phyloP scores from a whole-genome alignment of 2,797 vertebrate species.

The Ctenopoma kingsleyae region DNA sequence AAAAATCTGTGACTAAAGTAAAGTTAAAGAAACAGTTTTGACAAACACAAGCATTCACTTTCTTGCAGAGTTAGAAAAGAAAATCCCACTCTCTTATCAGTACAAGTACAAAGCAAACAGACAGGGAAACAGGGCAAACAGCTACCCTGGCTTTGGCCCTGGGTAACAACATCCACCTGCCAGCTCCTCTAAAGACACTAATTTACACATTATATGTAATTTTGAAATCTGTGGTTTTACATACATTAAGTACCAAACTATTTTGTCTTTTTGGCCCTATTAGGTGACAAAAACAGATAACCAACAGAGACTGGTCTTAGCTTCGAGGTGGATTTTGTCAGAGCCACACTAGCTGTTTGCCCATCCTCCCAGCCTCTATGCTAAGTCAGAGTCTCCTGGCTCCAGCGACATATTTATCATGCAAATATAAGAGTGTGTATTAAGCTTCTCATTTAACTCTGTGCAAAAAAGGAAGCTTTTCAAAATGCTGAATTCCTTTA shows the following conservation, averaged over 20 bases:
- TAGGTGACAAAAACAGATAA: not conserved
- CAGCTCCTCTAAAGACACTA: not conserved
- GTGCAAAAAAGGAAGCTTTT: slow-evolving; percentile 20
- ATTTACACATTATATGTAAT: not conserved
- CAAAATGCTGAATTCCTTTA: slow-evolving; percentile 10
- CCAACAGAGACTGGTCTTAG: not conserved
- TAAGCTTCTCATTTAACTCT: slow-evolving; percentile 1
- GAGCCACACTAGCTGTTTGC: not conserved
- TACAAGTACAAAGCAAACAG: not conserved
- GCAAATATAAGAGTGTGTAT: not conserved
- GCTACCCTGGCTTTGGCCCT: not conserved
- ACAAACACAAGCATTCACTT: slow-evolving; percentile 5
- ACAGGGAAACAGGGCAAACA: not conserved
- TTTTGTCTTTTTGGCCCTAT: not conserved
- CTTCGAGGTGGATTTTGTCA: not conserved
- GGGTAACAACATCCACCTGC: not conserved
- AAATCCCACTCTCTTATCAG: not conserved
- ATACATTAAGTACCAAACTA: too few relatives aligned
- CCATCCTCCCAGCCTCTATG: slow-evolving; percentile 1
- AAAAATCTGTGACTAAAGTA: slow-evolving; percentile 31
- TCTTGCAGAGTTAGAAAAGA: slow-evolving; percentile 6
- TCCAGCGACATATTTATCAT: not conserved
- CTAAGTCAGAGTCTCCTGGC: not conserved
- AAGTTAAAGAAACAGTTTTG: slow-evolving; percentile 28
- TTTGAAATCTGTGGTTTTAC: not conserved